These are phyloP conservation scores for Solenopsis fugax DNA, from an alignment of 1,140 invertebrate species.

Conservation along the genomic window DNA sequence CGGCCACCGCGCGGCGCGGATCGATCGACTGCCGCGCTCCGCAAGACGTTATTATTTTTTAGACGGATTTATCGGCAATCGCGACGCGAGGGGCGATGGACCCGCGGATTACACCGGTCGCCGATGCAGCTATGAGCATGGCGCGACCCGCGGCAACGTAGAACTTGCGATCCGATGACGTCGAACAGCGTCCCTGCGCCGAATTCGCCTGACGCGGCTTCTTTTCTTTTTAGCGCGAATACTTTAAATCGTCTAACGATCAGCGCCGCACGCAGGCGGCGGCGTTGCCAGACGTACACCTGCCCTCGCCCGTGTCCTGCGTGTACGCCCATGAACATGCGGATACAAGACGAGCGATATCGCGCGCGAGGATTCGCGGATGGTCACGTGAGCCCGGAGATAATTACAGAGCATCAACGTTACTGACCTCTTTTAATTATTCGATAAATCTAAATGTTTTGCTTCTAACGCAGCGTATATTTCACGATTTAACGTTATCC, in stretches of 20 bases:
- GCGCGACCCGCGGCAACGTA: neutral
- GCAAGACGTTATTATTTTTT: conserved; percentile 74
- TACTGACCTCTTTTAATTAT: neutral
- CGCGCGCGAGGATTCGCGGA: neutral
- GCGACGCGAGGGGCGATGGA: neutral
- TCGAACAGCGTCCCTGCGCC: conserved; percentile 12
- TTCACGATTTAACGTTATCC: neutral
- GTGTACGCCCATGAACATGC: conserved; percentile 27
- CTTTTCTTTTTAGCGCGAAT: conserved; percentile 83
- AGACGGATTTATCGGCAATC: conserved; percentile 69
- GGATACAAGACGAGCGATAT: conserved; percentile 50
- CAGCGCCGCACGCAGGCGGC: conserved; percentile 71
- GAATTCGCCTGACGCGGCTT: conserved; percentile 66
- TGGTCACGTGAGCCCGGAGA: neutral
- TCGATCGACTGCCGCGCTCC: conserved; percentile 69
- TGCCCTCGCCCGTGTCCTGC: conserved; percentile 9
- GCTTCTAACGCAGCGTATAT: neutral
- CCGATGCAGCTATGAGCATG: accelerated
- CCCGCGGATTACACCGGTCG: conserved; percentile 8
- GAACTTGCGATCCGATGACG: neutral
- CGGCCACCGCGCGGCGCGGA: conserved; percentile 68
- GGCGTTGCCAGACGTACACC: conserved; percentile 74
- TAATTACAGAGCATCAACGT: neutral
- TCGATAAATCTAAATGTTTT: neutral
- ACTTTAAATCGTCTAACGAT: conserved; percentile 82